phyloP scores from a whole-genome alignment of 1,140 invertebrate species.

The Odontomachus brunneus region DNA sequence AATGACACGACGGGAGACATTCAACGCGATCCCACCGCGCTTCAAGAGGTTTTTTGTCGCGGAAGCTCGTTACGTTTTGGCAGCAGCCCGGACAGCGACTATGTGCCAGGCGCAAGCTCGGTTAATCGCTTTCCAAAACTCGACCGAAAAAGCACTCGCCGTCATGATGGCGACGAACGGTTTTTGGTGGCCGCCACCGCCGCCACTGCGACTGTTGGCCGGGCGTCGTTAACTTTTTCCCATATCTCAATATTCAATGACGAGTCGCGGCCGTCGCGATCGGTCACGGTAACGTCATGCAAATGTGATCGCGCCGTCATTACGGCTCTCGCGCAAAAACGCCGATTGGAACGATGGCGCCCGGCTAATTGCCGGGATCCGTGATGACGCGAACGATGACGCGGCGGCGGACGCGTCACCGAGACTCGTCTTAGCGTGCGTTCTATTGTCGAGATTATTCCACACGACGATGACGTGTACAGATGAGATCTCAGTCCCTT shows the following conservation, averaged over 20 bases:
- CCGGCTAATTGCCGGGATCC: conserved; percentile 12
- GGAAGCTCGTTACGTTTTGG: conserved; percentile 78
- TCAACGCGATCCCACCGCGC: conserved; percentile 66
- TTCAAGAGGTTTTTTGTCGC: conserved; percentile 76
- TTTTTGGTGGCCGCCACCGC: conserved; percentile 63
- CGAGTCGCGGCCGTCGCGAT: conserved; percentile 39
- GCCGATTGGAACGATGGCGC: background rate
- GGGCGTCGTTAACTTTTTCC: conserved; percentile 52
- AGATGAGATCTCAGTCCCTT: too few species aligned
- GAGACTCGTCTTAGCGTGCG: too few species aligned
- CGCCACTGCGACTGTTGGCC: conserved; percentile 22
- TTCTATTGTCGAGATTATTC: too few species aligned
- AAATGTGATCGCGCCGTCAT: conserved; percentile 37
- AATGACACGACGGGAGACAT: conserved; percentile 76
- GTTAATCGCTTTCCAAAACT: conserved; percentile 80
- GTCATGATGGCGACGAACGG: conserved; percentile 45
- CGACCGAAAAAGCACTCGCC: conserved; percentile 65
- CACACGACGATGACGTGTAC: too few species aligned
- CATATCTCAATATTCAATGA: conserved; percentile 52
- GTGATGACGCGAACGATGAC: background rate
- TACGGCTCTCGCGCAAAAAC: conserved; percentile 18
- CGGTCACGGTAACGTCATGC: conserved; percentile 27
- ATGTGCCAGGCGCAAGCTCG: conserved; percentile 65
- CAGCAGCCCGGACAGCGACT: conserved; percentile 76
- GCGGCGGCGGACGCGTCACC: too few species aligned